Evolutionary conservation across 2,797 vertebrate species (phyloP).

Genomic region (Nothura maculosa): DNA sequence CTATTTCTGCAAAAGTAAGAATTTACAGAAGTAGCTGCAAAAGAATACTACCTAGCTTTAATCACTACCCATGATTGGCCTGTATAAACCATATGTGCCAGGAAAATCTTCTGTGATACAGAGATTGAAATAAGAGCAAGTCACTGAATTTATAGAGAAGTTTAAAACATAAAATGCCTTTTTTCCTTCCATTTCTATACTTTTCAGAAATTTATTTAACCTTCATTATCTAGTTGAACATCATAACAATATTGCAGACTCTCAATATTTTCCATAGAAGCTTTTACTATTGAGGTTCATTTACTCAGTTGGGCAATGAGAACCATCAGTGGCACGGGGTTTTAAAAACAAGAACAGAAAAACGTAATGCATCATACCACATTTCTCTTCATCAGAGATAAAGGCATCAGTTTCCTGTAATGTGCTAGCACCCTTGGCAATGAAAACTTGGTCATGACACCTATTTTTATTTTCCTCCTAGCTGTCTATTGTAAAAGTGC

Average conservation of each 20-base stretch:
- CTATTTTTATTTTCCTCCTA: not conserved
- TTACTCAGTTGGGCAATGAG: not conserved
- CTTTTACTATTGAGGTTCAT: not conserved
- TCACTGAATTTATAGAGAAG: not conserved
- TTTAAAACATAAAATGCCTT: not conserved
- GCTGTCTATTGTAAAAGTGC: not conserved
- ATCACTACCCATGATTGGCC: fast-evolving
- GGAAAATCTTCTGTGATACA: not conserved
- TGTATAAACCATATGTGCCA: not conserved
- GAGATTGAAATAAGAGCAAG: not conserved
- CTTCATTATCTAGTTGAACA: not conserved
- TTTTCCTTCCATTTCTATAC: fast-evolving
- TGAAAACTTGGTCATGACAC: not conserved
- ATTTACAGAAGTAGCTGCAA: not conserved
- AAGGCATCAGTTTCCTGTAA: not conserved
- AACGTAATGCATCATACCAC: not conserved
- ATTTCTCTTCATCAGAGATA: not conserved
- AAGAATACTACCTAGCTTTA: not conserved
- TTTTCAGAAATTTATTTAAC: not conserved
- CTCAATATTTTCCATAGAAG: not conserved
- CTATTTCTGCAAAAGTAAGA: not conserved
- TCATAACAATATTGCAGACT: not conserved
- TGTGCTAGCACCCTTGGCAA: fast-evolving
- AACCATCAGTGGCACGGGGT: not conserved
- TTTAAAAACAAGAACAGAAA: too few relatives aligned